Base-by-base conservation (phyloP, 53 echinoderm and acorn worm species). In the Pentamera pediparva region DNA sequence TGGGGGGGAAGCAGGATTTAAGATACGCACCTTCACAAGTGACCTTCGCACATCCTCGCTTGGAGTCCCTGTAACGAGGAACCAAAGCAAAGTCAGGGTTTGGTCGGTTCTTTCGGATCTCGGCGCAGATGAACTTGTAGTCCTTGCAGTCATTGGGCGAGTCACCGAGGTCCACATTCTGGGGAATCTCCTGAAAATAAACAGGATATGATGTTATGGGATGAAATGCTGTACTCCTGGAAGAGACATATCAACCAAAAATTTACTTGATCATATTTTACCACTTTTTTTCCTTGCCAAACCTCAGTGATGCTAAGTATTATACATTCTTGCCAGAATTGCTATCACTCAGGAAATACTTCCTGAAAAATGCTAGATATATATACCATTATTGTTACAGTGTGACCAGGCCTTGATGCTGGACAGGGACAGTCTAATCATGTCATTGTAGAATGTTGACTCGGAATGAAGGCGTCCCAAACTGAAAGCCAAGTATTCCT, bases 41-140 rank as follows among this genome's bases (percentile, higher is more conserved):
- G 25, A 65, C 65, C 39, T 65, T 35, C 26, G 65, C 65, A 37
- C 65, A 65, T 20, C 65, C 65, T 65, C 33, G 21, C 39, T 19
- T 65, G 8, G 65, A 65, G 39, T 65, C 65, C 39, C 39, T 65
- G 65, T 65, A 65, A 7, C 65, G 65, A 11, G 19, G 9, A 0
- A 76, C 47, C 35, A 89, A 64, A 10, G 70, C 85, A 82, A 85
- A 89, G 33, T 85, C 89, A 12, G 89, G 85, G 15, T 61, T 50
- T 38, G 89, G 84, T 37, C 37, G 11, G 33, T 81, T 65, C 54
- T 89, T 81, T 9, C 82, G 51, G 6, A 89, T 77, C 47, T 74
- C 74, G 5, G 73, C 77, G 51, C 89, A 89, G 6, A 89, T 39
- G 63, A 81, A 85, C 38, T 31, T 64, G 39, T 78, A 75, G 1